These are phyloP conservation scores for Brachirus orientalis DNA, from an alignment of 2,113 vertebrate species.

Conservation along the genomic window DNA sequence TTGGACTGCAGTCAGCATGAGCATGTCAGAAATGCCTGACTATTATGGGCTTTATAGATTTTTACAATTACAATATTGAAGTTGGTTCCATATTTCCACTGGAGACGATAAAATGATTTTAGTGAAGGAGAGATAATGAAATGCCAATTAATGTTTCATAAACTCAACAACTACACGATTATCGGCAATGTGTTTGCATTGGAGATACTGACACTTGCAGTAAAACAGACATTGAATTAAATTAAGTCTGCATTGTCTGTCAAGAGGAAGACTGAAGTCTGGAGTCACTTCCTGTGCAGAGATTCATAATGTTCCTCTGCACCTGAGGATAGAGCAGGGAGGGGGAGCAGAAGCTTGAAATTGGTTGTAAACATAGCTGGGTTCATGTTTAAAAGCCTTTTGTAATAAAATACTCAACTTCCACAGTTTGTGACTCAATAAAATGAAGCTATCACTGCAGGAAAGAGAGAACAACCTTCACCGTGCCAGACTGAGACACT, in stretches of 20 bases:
- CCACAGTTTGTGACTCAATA: slow-evolving; percentile 22
- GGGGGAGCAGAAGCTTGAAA: slow-evolving; percentile 3
- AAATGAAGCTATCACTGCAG: slow-evolving; percentile 31
- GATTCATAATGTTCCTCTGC: slow-evolving; percentile 3
- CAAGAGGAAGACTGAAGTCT: background rate
- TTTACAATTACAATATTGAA: slow-evolving; percentile 3
- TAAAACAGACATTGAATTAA: background rate
- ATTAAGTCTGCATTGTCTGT: background rate
- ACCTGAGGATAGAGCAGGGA: background rate
- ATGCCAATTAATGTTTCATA: background rate
- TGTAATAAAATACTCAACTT: slow-evolving; percentile 36
- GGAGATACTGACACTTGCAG: slow-evolving; percentile 3
- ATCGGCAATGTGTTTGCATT: slow-evolving; percentile 1
- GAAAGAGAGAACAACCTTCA: slow-evolving; percentile 18
- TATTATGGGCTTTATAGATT: slow-evolving; percentile 14
- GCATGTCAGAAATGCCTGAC: slow-evolving; percentile 7
- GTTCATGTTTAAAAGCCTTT: slow-evolving; percentile 22
- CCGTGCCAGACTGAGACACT: slow-evolving; percentile 5
- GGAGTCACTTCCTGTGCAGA: background rate
- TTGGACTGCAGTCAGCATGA: slow-evolving; percentile 5
- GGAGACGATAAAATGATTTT: slow-evolving; percentile 2
- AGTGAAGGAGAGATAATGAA: background rate
- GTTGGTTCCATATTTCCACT: background rate
- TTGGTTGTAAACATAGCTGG: slow-evolving; percentile 13
- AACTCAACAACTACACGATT: background rate